Conservation (phyloP, 2,797 vertebrate genomes). For the Glossophaga mutica region DNA sequence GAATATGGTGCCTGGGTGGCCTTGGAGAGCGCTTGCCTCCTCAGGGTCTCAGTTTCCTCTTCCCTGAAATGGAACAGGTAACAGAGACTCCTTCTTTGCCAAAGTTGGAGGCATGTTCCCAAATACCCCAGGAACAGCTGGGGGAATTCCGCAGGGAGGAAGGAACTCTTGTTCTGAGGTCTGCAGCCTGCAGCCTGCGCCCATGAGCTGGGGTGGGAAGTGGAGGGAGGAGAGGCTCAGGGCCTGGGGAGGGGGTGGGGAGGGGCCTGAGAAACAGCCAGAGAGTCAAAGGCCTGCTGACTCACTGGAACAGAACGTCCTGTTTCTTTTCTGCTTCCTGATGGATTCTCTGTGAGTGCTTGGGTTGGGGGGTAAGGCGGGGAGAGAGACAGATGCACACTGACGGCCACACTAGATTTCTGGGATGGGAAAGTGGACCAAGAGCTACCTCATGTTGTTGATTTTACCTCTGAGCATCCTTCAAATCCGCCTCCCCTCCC, state of each 20-base stretch:
- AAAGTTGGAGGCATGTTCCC: background rate
- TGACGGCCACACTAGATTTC: background rate
- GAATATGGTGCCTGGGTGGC: background rate
- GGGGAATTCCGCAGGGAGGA: background rate
- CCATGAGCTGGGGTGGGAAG: background rate
- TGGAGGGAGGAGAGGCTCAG: background rate
- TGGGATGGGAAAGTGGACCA: background rate
- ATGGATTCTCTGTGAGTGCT: slow-evolving; percentile 23
- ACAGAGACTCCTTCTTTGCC: background rate
- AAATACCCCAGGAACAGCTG: background rate
- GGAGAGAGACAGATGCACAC: background rate
- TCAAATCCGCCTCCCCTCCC: background rate
- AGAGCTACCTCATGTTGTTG: background rate
- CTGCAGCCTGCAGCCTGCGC: background rate
- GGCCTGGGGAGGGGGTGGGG: background rate
- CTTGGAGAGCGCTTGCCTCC: background rate
- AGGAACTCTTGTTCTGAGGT: background rate
- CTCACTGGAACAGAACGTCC: slow-evolving; percentile 67
- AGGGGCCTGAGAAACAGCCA: background rate
- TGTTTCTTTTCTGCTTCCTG: slow-evolving; percentile 43
- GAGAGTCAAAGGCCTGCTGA: slow-evolving; percentile 40
- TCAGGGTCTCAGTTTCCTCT: background rate
- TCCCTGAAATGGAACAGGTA: background rate
- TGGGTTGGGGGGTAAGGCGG: background rate
- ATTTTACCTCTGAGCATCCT: background rate